Conservation (phyloP, 2,888 invertebrate species). For the Pelosia muscerda region DNA sequence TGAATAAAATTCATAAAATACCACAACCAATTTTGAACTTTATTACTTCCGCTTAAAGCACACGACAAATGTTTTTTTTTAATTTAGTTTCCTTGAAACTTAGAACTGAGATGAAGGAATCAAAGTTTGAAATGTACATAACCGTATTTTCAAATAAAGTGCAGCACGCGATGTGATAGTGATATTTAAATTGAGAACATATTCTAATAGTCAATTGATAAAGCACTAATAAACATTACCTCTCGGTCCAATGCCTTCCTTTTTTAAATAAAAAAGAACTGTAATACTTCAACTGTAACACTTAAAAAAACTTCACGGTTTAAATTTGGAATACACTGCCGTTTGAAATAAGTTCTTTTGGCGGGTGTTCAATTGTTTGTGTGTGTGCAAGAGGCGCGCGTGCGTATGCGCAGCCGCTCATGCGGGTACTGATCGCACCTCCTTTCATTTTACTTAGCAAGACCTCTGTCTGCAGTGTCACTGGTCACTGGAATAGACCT, state of each 20-base stretch:
- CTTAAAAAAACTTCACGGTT: slow-evolving; percentile 63
- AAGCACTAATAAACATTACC: slow-evolving; percentile 55
- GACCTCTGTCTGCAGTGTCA: slow-evolving; percentile 65
- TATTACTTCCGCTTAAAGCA: slow-evolving; percentile 33
- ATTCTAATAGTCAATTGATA: background rate
- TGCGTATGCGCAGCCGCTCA: slow-evolving; percentile 67
- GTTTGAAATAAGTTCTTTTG: slow-evolving; percentile 58
- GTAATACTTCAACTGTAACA: slow-evolving; percentile 59
- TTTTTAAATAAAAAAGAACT: slow-evolving; percentile 52
- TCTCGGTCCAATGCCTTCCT: slow-evolving; percentile 55
- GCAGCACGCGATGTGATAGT: background rate
- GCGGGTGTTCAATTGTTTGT: slow-evolving; percentile 58
- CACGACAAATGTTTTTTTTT: slow-evolving; percentile 31
- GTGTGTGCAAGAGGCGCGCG: slow-evolving; percentile 56
- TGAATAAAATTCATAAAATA: slow-evolving; percentile 28
- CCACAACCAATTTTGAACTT: slow-evolving; percentile 38
- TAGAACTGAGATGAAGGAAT: slow-evolving; percentile 32
- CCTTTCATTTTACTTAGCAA: slow-evolving; percentile 74
- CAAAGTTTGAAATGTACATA: slow-evolving; percentile 15
- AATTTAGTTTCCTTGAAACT: slow-evolving; percentile 40
- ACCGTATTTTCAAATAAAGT: slow-evolving; percentile 13
- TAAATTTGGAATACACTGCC: slow-evolving; percentile 55
- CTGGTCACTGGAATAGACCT: slow-evolving; percentile 60
- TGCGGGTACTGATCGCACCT: slow-evolving; percentile 76
- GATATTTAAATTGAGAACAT: slow-evolving; percentile 5